These are phyloP conservation scores for Lacanobia oleracea DNA, from an alignment of 2,888 invertebrate species.

Conservation along the genomic window DNA sequence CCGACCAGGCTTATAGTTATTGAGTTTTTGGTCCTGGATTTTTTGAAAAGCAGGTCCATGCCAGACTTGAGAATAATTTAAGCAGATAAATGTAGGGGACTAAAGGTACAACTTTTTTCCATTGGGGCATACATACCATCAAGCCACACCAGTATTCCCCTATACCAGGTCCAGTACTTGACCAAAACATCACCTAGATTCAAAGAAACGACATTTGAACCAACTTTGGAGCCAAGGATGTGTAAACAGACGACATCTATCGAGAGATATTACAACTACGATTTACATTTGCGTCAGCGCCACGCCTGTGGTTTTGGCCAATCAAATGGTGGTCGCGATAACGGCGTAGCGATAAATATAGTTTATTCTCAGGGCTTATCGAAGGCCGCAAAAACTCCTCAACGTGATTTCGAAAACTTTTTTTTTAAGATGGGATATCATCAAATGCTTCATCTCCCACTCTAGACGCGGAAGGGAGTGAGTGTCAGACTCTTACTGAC, in stretches of 20 bases:
- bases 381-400: not conserved
- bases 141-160: too few species aligned
- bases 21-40: too few species aligned
- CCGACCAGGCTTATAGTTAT: too few species aligned
- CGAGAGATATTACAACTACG: slow-evolving; percentile 26
- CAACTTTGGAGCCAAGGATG: slow-evolving; percentile 25
- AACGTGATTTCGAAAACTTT: not conserved
- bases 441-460: too few species aligned
- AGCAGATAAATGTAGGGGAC: too few species aligned
- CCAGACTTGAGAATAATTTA: too few species aligned
- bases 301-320: slow-evolving; percentile 56
- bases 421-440: too few species aligned
- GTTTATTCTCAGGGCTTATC: not conserved
- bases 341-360: slow-evolving; percentile 8
- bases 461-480: too few species aligned
- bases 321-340: slow-evolving; percentile 36
- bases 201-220: not conserved
- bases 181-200: not conserved
- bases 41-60: too few species aligned
- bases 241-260: slow-evolving; percentile 7
- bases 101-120: too few species aligned
- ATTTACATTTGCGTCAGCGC: slow-evolving; percentile 50
- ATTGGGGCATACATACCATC: too few species aligned
- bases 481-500: too few species aligned
- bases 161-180: not conserved